A percentile compares a stretch with the other conserved stretches of the same genome.
These are phyloP conservation scores for Emys orbicularis DNA, from an alignment of 2,797 vertebrate genomes.

Conservation along the genomic window DNA sequence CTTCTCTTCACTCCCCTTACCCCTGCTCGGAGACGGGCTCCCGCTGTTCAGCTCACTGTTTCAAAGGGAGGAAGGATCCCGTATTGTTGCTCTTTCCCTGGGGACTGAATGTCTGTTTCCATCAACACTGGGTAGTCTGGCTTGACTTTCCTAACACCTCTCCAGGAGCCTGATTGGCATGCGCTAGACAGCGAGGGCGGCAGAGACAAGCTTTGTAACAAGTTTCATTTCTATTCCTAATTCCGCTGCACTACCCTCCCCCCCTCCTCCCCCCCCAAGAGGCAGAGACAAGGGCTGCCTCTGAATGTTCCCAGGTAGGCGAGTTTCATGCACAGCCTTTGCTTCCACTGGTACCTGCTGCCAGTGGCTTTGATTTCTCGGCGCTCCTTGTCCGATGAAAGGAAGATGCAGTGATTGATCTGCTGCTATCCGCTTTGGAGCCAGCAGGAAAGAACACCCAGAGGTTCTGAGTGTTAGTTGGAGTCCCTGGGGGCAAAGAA, in stretches of 20 bases:
- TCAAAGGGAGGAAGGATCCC: neutral
- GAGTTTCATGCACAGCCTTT: neutral
- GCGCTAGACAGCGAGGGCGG: neutral
- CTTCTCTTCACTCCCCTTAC: neutral
- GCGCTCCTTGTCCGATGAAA: neutral
- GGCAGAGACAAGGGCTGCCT: neutral
- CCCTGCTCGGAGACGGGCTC: neutral
- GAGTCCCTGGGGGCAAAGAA: neutral
- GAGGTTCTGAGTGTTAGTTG: neutral
- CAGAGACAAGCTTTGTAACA: neutral
- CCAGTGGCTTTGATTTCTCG: neutral
- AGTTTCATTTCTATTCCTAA: neutral
- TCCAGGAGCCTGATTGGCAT: neutral
- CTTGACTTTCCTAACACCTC: neutral
- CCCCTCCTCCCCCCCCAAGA: neutral
- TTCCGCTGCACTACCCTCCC: neutral
- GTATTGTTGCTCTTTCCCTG: fast-evolving
- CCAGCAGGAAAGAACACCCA: neutral
- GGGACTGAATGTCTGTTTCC: neutral
- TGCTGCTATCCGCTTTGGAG: neutral
- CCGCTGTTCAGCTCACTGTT: neutral
- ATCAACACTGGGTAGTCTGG: neutral
- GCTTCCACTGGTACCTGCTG: too few species aligned
- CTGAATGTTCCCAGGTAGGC: neutral
- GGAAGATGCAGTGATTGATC: neutral